Evolutionary conservation across 30 jellyfish, hydroid and myxozoan species (phyloP).

Genomic region (Rhopilema esculentum): DNA sequence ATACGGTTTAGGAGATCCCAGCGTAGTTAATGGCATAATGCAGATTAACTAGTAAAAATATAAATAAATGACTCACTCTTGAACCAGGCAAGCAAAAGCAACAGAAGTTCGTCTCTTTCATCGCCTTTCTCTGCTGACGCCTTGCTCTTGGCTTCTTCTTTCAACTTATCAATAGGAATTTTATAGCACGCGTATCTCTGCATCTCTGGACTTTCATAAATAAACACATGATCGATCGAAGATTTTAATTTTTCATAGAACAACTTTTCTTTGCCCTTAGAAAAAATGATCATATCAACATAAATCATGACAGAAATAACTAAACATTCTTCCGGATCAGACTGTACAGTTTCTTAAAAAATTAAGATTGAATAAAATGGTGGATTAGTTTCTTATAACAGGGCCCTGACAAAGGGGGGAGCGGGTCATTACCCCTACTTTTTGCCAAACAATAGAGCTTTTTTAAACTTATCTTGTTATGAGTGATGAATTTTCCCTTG

Average conservation of each 20-base stretch:
- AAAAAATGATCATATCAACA: neutral
- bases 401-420: no score
- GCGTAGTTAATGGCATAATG: neutral
- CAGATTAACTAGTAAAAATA: neutral
- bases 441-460: no score
- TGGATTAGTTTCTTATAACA: no score
- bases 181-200: slow-evolving; percentile 36
- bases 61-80: slow-evolving; percentile 57
- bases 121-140: slow-evolving; percentile 29
- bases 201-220: slow-evolving; percentile 73
- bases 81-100: slow-evolving; percentile 79
- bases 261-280: slow-evolving; percentile 38
- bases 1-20: no score
- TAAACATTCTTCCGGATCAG: no score
- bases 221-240: slow-evolving; percentile 33
- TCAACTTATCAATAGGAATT: slow-evolving; percentile 56
- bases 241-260: slow-evolving; percentile 54
- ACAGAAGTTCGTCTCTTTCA: slow-evolving; percentile 71
- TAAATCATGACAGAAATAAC: no score
- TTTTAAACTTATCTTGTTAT: no score
- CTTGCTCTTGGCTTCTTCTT: slow-evolving; percentile 58
- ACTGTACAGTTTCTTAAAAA: no score
- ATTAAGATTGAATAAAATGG: no score
- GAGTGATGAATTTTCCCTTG: no score
- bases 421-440: no score